A percentile compares a stretch with the other conserved stretches of the same genome.
Evolutionary conservation across 2,888 invertebrate genomes (phyloP).

Genomic region (Apotomis betuletana): DNA sequence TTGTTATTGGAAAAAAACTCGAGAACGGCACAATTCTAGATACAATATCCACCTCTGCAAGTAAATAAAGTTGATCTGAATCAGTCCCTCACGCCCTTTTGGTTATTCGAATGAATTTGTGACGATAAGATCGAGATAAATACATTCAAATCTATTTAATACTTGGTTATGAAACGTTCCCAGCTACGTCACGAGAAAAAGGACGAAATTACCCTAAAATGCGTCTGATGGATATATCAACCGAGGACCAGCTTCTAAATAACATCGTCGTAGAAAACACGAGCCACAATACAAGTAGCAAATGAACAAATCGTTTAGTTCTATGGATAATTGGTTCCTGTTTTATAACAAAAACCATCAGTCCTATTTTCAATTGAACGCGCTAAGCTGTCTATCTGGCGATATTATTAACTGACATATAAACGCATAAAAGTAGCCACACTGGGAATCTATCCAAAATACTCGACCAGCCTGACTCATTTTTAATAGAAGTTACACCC

Average conservation of each 20-base stretch:
- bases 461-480: no score
- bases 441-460: no score
- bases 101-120: no score
- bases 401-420: not conserved
- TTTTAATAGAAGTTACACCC: conserved; percentile 31
- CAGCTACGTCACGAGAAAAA: conserved; percentile 20
- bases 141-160: no score
- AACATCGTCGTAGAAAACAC: no score
- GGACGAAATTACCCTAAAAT: not conserved
- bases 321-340: no score
- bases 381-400: not conserved
- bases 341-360: no score
- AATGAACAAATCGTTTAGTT: no score
- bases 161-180: conserved; percentile 35
- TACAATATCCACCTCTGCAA: not conserved
- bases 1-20: no score
- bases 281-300: no score
- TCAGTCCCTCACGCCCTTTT: no score
- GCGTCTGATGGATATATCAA: not conserved
- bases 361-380: not conserved
- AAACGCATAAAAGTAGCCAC: not conserved
- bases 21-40: not conserved
- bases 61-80: not conserved
- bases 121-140: no score
- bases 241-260: not conserved